phyloP scores from a whole-genome alignment of 2,113 vertebrate genomes.

The Calidris pygmaea region DNA sequence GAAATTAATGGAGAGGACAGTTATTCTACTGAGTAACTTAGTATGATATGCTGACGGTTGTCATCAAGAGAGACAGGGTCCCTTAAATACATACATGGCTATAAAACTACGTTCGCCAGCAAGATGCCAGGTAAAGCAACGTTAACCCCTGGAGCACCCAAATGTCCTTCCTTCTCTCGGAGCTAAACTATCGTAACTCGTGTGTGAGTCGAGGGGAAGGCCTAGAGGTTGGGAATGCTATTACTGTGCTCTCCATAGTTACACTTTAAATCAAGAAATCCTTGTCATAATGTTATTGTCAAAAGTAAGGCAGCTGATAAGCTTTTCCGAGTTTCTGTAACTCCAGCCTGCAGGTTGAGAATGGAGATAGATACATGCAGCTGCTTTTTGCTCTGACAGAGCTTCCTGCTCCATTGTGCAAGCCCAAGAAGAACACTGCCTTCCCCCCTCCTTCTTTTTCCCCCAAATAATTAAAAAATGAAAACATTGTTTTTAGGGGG shows the following conservation, averaged over 20 bases:
- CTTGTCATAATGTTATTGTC: not conserved
- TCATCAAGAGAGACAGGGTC: not conserved
- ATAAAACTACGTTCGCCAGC: not conserved
- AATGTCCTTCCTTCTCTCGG: too few species aligned
- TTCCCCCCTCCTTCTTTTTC: too few species aligned
- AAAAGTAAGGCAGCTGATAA: not conserved
- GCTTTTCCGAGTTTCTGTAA: not conserved
- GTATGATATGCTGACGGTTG: not conserved
- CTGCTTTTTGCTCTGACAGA: too few species aligned
- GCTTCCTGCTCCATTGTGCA: not conserved
- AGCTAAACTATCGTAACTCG: not conserved
- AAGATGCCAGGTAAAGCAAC: not conserved
- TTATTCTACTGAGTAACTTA: not conserved
- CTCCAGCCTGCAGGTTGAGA: not conserved
- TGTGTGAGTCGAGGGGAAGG: too few species aligned
- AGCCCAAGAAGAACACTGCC: not conserved
- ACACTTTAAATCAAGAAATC: not conserved
- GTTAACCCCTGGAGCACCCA: rapidly evolving
- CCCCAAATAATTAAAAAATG: not conserved
- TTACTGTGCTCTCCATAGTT: not conserved
- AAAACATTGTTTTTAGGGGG: not conserved
- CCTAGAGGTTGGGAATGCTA: not conserved
- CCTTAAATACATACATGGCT: rapidly evolving
- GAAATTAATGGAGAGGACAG: not conserved
- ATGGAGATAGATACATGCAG: rapidly evolving